Evolutionary conservation across 92 coral and sea anemone genomes (phyloP), one percentile per base, ranked within the genome.

Genomic region (Parazoanthus darwini): DNA sequence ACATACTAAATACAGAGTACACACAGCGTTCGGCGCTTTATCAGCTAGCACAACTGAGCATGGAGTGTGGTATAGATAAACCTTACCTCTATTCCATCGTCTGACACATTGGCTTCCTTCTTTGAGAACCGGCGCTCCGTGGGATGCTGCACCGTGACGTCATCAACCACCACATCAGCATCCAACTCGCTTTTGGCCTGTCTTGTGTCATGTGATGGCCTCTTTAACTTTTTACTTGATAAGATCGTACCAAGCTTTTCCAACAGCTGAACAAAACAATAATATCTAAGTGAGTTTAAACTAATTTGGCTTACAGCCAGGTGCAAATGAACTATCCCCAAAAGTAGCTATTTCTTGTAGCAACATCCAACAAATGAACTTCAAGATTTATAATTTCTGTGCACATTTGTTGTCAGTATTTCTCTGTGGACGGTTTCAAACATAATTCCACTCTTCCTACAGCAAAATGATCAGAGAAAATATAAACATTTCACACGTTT

Each of bases 211-310:
- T 5, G 20, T 68, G 59, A 70, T 10, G 88, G 66, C 72, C 15
- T 85, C 65, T 43, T 48, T 5, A 94, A 58, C 75, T 89, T 90
- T 80, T 93, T 93, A 44, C 88, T 86, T 0, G 94, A 86, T 66
- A 95, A 54, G 37, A 95, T 85, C 15, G 73, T 81, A 82, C 83
- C 91, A 38, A 95, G 91, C 87, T 88, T 92, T 35, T 85, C 94
- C 46, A 95, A 46, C 20, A 93, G 68, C 98, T 94, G 85, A 58
- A 14, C 37, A 15, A 22, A 43, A 43, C 79, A 38, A 44, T 3
- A 14, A 79, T 29, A 20, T 63, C 25, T 23, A 26, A 63, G 25
- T 63, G 70, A 63, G 25, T 63, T 63, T 22, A 63, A 7, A 63
- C n/a, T 9, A 20, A 63, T 4, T 22, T 18, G 26, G 8, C 25